These are phyloP conservation scores for Campoletis sonorensis DNA, from an alignment of 1,140 invertebrate species.

Conservation along the genomic window DNA sequence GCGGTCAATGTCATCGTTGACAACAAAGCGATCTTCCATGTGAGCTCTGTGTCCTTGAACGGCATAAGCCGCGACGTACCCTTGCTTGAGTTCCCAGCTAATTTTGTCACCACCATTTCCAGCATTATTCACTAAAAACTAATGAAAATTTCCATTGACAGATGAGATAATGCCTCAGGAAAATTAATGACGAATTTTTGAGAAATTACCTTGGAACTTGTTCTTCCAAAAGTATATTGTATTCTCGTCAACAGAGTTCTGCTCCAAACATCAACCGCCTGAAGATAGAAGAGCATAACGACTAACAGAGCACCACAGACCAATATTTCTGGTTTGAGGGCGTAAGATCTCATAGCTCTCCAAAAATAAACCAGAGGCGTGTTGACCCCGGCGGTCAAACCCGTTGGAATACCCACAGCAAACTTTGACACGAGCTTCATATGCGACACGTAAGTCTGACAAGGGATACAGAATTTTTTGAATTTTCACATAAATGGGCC, in stretches of 20 bases:
- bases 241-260: conserved; percentile 84
- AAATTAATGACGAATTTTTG: background rate
- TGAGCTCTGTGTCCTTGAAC: conserved; percentile 90
- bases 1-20: conserved; percentile 78
- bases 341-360: conserved; percentile 84
- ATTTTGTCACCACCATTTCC: conserved; percentile 78
- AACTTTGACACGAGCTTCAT: conserved; percentile 89
- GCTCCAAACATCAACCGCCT: conserved; percentile 88
- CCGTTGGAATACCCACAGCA: conserved; percentile 81
- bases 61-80: conserved; percentile 89
- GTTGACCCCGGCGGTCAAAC: conserved; percentile 78
- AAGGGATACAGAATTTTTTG: conserved; percentile 39
- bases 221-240: conserved; percentile 81
- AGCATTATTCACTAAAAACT: conserved; percentile 71
- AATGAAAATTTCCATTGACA: background rate
- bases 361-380: conserved; percentile 81
- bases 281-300: conserved; percentile 85
- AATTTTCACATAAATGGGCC: conserved; percentile 2
- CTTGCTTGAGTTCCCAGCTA: conserved; percentile 87
- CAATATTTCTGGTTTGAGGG: conserved; percentile 86
- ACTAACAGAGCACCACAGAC: conserved; percentile 82
- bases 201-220: conserved; percentile 75
- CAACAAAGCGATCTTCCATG: conserved; percentile 93
- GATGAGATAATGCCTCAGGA: background rate
- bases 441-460: conserved; percentile 85